phyloP scores from a whole-genome alignment of 2,113 vertebrate species.

The Lamprologus callipterus region DNA sequence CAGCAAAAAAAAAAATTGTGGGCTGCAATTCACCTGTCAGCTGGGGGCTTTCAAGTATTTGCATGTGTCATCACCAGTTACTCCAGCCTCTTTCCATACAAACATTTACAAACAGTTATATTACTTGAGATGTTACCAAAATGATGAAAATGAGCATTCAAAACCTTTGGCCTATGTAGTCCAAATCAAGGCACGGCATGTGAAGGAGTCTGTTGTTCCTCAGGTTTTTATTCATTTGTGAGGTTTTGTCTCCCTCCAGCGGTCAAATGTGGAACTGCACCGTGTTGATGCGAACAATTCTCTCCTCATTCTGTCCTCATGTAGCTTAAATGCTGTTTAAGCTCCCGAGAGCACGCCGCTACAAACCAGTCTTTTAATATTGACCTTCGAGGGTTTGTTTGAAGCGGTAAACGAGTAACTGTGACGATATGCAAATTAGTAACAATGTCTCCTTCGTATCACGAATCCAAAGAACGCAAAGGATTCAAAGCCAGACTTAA shows the following conservation, averaged over 20 bases:
- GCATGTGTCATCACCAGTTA: not conserved
- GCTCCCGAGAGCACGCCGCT: not conserved
- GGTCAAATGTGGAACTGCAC: not conserved
- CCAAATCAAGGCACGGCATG: not conserved
- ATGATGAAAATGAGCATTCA: not conserved
- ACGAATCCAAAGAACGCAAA: not conserved
- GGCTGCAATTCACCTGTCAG: not conserved
- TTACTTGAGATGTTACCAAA: not conserved
- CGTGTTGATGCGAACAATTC: not conserved
- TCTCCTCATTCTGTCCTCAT: not conserved
- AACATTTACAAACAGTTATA: not conserved
- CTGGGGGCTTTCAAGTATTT: not conserved
- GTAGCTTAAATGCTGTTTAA: not conserved
- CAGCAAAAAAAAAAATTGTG: not conserved
- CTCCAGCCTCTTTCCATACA: not conserved
- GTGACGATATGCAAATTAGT: not conserved
- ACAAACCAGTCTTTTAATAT: not conserved
- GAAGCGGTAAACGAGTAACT: not conserved
- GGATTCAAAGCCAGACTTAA: not conserved
- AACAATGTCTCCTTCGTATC: not conserved
- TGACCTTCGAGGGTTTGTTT: not conserved
- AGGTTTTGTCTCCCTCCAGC: not conserved
- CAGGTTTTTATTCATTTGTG: not conserved
- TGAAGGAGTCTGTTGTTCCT: not conserved
- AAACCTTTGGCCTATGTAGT: not conserved